A percentile compares a stretch with the other conserved stretches of the same genome.
Evolutionary conservation across 2,113 vertebrate species (phyloP).

Genomic region (Amphiprion percula): DNA sequence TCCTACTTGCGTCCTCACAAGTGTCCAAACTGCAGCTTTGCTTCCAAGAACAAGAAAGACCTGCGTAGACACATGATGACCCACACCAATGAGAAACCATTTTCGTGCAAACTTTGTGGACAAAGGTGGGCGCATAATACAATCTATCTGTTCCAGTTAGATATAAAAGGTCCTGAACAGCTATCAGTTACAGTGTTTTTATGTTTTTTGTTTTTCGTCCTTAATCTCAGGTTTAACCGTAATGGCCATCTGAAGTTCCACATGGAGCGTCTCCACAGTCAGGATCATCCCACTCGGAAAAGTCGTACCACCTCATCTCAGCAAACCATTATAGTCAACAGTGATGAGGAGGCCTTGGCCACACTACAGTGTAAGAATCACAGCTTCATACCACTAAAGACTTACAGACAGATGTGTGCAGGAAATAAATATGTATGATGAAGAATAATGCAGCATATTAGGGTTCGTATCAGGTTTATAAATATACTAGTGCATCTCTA

Average conservation of each 20-base stretch:
- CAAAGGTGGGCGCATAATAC: slow-evolving; percentile 88
- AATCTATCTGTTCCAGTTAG: not conserved
- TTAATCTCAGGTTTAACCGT: slow-evolving; percentile 91
- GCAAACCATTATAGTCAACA: slow-evolving; percentile 93
- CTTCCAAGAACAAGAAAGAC: slow-evolving; percentile 99
- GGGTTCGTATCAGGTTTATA: not conserved
- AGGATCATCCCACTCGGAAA: slow-evolving; percentile 84
- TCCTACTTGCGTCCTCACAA: slow-evolving; percentile 95
- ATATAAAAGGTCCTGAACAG: not conserved
- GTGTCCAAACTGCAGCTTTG: slow-evolving; percentile 95
- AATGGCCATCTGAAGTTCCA: slow-evolving; percentile 98
- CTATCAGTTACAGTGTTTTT: no score
- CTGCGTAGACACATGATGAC: slow-evolving; percentile 95
- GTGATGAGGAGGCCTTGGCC: slow-evolving; percentile 91
- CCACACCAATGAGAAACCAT: slow-evolving; percentile 99
- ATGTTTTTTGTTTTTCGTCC: not conserved
- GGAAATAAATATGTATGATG: not conserved
- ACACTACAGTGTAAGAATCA: slow-evolving; percentile 86
- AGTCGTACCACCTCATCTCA: slow-evolving; percentile 67
- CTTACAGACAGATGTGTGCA: not conserved
- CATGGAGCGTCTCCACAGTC: slow-evolving; percentile 94
- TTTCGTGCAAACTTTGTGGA: slow-evolving; percentile 92
- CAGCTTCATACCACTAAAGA: not conserved
- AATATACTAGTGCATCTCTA: no score
- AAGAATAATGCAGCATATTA: not conserved